These are phyloP conservation scores for Anomalospiza imberbis DNA, from an alignment of 2,797 vertebrate genomes.

Conservation along the genomic window DNA sequence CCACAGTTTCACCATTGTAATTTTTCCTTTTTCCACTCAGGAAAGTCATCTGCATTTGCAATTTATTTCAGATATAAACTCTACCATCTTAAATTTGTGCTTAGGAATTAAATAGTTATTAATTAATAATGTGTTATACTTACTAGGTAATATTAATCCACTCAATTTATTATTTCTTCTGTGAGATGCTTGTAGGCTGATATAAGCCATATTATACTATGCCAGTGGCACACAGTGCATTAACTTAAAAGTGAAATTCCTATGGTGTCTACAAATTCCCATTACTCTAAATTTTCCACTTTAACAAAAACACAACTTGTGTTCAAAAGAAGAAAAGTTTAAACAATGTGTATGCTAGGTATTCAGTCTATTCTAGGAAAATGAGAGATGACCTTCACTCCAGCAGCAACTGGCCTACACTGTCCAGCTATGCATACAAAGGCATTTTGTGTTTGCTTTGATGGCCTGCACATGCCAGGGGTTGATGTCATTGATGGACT, in stretches of 20 bases:
- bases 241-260: not conserved
- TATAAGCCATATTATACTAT: not conserved
- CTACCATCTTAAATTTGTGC: not conserved
- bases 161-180: not conserved
- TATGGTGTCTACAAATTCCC: not conserved
- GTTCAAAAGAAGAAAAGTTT: conserved; percentile 27
- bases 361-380: conserved; percentile 80
- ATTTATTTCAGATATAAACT: not conserved
- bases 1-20: not conserved
- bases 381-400: conserved; percentile 79
- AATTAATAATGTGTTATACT: not conserved
- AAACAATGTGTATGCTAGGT: conserved; percentile 37
- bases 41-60: not conserved
- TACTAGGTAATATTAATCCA: not conserved
- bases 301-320: conserved; percentile 48
- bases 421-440: conserved; percentile 63
- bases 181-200: not conserved
- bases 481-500: conserved; percentile 56
- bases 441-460: conserved; percentile 67
- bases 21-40: not conserved
- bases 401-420: conserved; percentile 67
- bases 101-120: not conserved
- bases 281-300: not conserved
- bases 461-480: conserved; percentile 67
- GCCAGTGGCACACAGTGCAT: not conserved